These are phyloP conservation scores for Pygoscelis antarcticus DNA, from an alignment of 2,113 vertebrate species.

Conservation along the genomic window DNA sequence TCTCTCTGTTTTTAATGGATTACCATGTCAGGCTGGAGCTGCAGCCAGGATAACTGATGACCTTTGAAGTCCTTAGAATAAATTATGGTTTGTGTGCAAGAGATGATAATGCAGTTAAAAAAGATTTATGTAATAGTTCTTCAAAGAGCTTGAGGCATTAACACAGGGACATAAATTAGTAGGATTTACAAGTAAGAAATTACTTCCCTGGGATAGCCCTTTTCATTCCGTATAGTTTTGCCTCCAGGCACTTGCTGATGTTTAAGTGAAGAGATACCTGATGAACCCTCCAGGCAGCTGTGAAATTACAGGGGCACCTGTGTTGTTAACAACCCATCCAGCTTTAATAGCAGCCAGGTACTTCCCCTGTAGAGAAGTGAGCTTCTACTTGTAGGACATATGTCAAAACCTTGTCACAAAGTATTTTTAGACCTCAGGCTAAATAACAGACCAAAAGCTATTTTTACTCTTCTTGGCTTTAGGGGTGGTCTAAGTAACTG, in stretches of 20 bases:
- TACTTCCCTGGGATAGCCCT: conserved; percentile 32
- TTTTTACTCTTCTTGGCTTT: conserved; percentile 20
- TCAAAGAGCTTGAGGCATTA: conserved; percentile 63
- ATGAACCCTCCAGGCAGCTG: conserved; percentile 10
- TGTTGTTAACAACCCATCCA: conserved; percentile 14
- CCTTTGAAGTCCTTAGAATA: conserved; percentile 68
- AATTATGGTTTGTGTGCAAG: conserved; percentile 66
- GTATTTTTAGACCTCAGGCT: conserved; percentile 33
- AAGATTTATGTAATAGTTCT: conserved; percentile 74
- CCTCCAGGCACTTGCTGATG: neutral
- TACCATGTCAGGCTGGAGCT: conserved; percentile 17
- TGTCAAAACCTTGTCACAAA: conserved; percentile 27
- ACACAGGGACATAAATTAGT: conserved; percentile 63
- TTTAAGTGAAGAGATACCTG: conserved; percentile 33
- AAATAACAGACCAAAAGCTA: neutral
- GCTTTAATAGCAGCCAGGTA: conserved; percentile 23
- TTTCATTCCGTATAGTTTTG: conserved; percentile 40
- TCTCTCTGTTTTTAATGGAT: conserved; percentile 44
- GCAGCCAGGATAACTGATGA: conserved; percentile 58
- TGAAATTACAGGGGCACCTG: conserved; percentile 21
- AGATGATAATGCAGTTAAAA: conserved; percentile 72
- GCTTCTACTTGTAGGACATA: neutral
- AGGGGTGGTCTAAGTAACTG: conserved; percentile 39
- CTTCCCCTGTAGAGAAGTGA: neutral
- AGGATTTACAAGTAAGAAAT: conserved; percentile 56